These are phyloP conservation scores for Phrynosoma platyrhinos DNA, from an alignment of 2,113 vertebrate genomes.

Conservation along the genomic window DNA sequence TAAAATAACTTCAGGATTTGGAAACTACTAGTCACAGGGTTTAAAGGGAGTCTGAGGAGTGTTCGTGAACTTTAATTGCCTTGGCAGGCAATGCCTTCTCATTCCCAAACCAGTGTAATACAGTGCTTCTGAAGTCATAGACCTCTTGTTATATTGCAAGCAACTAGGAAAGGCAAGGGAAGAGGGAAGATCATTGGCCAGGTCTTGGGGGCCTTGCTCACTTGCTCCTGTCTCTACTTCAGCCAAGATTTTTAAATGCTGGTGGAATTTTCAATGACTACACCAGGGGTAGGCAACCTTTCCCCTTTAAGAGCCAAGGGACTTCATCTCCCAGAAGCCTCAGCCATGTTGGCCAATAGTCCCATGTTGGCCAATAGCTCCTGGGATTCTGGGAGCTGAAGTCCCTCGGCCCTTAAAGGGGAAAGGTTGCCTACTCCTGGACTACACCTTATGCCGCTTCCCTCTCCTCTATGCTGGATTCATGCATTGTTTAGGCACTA, in stretches of 20 bases:
- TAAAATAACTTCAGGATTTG: constrained; percentile 39
- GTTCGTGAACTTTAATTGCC: background rate
- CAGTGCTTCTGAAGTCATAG: background rate
- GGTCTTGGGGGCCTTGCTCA: constrained; percentile 13
- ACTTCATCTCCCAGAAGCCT: too few species aligned
- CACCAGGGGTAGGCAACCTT: too few species aligned
- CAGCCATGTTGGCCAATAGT: too few species aligned
- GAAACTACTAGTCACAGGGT: constrained; percentile 1
- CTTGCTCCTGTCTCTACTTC: background rate
- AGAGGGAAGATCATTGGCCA: background rate
- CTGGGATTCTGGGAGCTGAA: too few species aligned
- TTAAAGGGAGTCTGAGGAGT: background rate
- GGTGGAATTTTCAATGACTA: background rate
- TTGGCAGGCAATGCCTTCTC: constrained; percentile 16
- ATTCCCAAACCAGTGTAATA: background rate
- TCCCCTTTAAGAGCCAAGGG: too few species aligned
- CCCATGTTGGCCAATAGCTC: too few species aligned
- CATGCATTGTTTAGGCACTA: too few species aligned
- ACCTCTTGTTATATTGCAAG: background rate
- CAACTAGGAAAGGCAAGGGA: background rate
- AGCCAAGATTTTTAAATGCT: background rate
- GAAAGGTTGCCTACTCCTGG: too few species aligned
- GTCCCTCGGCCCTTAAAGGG: too few species aligned
- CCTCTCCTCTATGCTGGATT: background rate
- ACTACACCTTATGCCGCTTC: background rate